These are phyloP conservation scores for Gymnogyps californianus DNA, from an alignment of 2,113 vertebrate species.

Conservation along the genomic window DNA sequence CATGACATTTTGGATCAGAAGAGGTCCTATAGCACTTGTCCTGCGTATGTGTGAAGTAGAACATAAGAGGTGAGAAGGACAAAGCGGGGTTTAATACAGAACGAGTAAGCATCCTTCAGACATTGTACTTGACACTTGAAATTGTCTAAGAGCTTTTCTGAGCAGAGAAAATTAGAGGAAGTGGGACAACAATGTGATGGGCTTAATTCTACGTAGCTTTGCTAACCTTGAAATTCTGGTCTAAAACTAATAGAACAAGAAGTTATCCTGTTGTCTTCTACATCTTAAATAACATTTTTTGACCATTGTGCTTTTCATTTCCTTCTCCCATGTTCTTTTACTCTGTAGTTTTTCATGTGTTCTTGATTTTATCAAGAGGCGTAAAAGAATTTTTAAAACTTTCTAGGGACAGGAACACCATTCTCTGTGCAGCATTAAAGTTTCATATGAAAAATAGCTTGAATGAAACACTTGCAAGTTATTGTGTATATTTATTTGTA, in stretches of 20 bases:
- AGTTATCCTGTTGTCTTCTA: not conserved
- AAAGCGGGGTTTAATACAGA: not conserved
- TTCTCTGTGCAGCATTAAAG: not conserved
- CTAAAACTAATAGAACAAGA: not conserved
- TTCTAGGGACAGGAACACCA: not conserved
- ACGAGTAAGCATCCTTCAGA: not conserved
- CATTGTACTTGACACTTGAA: not conserved
- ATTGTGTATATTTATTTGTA: not conserved
- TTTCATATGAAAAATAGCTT: not conserved
- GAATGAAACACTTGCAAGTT: not conserved
- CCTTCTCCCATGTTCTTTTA: not conserved
- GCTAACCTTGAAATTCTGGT: not conserved
- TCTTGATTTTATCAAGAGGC: not conserved
- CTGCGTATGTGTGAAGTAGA: not conserved
- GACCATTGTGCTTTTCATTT: not conserved
- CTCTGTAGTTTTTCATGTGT: not conserved
- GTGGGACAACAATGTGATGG: not conserved
- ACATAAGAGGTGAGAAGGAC: not conserved
- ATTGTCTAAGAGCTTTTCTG: not conserved
- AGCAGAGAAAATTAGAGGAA: not conserved
- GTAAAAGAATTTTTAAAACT: not conserved
- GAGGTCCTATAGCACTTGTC: not conserved
- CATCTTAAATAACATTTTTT: not conserved
- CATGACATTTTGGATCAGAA: rapidly evolving
- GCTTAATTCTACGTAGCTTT: not conserved